Conservation (phyloP, 2,888 invertebrate genomes). For the Spilosoma lubricipeda region DNA sequence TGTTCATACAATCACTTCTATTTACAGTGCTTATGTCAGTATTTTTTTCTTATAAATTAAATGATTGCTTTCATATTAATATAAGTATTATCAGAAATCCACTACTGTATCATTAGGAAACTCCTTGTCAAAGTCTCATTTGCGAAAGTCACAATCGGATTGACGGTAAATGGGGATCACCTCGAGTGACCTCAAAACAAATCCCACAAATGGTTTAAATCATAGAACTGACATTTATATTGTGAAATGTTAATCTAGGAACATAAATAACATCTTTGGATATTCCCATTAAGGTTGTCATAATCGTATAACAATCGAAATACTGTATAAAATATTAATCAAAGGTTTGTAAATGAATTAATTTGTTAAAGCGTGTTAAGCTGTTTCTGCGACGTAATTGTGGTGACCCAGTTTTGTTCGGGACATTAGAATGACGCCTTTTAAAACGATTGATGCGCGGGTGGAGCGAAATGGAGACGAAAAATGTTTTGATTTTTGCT, state of each 20-base stretch:
- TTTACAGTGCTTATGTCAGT: background rate
- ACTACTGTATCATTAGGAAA: background rate
- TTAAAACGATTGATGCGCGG: slow-evolving; percentile 14
- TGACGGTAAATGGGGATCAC: slow-evolving; percentile 21
- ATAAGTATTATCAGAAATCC: background rate
- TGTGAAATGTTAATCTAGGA: slow-evolving; percentile 39
- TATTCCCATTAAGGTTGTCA: slow-evolving; percentile 39
- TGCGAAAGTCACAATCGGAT: slow-evolving; percentile 11
- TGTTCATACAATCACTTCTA: background rate
- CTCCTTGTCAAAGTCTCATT: slow-evolving; percentile 27
- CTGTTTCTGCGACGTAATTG: slow-evolving; percentile 68
- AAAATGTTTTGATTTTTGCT: slow-evolving; percentile 10
- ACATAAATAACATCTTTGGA: slow-evolving; percentile 39
- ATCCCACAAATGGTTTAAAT: slow-evolving; percentile 35
- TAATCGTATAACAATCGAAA: slow-evolving; percentile 32
- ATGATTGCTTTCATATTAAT: background rate
- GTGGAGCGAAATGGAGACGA: slow-evolving; percentile 23
- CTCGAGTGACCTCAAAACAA: slow-evolving; percentile 25
- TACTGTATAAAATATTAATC: slow-evolving; percentile 47
- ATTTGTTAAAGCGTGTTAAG: slow-evolving; percentile 71
- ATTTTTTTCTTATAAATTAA: background rate
- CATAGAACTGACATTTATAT: slow-evolving; percentile 40
- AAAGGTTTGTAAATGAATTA: slow-evolving; percentile 59
- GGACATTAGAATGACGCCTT: slow-evolving; percentile 43
- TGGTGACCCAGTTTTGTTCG: slow-evolving; percentile 72